These are phyloP conservation scores for Periplaneta americana DNA, from an alignment of 1,140 invertebrate genomes.

Conservation along the genomic window DNA sequence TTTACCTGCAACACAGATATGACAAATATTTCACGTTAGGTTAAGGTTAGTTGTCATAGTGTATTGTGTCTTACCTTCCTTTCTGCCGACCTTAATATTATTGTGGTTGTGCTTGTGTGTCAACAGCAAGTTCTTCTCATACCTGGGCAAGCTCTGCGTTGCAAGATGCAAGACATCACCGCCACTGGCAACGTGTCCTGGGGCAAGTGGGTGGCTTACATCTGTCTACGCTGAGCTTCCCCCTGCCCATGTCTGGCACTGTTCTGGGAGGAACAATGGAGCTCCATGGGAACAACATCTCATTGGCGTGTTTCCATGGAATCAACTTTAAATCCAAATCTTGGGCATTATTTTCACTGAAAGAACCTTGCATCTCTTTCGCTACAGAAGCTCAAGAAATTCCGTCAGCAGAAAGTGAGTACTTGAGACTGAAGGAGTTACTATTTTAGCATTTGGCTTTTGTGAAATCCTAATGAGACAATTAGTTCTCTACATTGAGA, in stretches of 20 bases:
- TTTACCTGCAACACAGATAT: too few species aligned
- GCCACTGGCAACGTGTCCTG: constrained; percentile 86
- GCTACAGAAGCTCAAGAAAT: constrained; percentile 90
- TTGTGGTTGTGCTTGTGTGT: neutral
- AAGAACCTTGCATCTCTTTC: constrained; percentile 92
- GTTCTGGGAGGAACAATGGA: constrained; percentile 92
- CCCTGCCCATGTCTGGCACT: constrained; percentile 62
- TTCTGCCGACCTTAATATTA: too few species aligned
- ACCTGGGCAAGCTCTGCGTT: constrained; percentile 10
- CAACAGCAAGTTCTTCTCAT: neutral
- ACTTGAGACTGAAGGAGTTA: neutral
- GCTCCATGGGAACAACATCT: constrained; percentile 76
- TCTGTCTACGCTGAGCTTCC: constrained; percentile 62
- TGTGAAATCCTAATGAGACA: too few species aligned
- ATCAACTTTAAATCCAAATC: constrained; percentile 96
- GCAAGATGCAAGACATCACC: constrained; percentile 71
- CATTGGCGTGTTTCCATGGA: constrained; percentile 94
- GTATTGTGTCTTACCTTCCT: too few species aligned
- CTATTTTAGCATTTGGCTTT: too few species aligned
- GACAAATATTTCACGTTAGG: too few species aligned
- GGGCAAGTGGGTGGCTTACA: constrained; percentile 65
- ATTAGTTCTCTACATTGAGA: too few species aligned
- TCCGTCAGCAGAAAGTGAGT: constrained; percentile 54
- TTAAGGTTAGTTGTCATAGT: too few species aligned
- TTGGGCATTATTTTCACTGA: constrained; percentile 93